Evolutionary conservation across 2,113 vertebrate species (phyloP).

Genomic region (Tragulus kanchil): DNA sequence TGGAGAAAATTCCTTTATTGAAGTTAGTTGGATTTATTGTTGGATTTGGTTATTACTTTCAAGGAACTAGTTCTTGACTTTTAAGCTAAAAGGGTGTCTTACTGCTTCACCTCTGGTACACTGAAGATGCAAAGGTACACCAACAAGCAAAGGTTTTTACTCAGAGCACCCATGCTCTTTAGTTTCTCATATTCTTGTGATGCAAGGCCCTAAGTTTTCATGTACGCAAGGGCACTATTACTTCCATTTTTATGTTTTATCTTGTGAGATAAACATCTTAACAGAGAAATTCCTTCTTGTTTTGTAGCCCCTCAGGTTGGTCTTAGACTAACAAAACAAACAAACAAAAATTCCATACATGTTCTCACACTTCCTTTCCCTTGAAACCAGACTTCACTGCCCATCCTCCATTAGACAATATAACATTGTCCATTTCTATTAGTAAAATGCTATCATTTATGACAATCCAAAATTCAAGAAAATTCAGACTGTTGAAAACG

Average conservation of each 20-base stretch:
- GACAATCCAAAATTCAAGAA: slow-evolving; percentile 8
- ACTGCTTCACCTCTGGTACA: background rate
- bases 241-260: background rate
- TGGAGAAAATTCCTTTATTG: slow-evolving; percentile 37
- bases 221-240: background rate
- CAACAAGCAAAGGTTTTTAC: background rate
- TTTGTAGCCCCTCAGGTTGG: background rate
- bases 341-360: background rate
- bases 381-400: background rate
- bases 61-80: slow-evolving; percentile 69
- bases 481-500: background rate
- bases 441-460: background rate
- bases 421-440: background rate
- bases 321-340: background rate
- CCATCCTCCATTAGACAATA: background rate
- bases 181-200: rapidly evolving
- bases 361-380: background rate
- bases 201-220: background rate
- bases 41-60: slow-evolving; percentile 71
- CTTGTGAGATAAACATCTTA: background rate
- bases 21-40: slow-evolving; percentile 45
- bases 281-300: background rate
- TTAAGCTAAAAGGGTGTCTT: slow-evolving; percentile 47
- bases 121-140: background rate
- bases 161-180: background rate